Evolutionary conservation across 2,113 vertebrate genomes (phyloP), one percentile per base, ranked within the genome.

Genomic region (Peromyscus leucopus): DNA sequence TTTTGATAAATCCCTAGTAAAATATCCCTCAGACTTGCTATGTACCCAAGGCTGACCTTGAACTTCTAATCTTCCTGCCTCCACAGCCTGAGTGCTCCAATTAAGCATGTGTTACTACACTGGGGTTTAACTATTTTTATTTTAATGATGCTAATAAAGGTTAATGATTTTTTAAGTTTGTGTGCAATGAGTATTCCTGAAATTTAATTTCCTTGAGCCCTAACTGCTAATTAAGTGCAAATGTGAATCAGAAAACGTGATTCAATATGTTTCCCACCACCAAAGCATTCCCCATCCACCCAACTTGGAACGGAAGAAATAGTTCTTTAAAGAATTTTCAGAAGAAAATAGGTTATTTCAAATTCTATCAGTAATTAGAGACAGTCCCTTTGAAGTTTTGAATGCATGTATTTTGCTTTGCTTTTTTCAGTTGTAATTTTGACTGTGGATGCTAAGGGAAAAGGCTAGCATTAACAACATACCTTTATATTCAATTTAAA

Each of bases 151-250:
- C 1, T 72, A 76, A 48, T 24, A 84, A 91, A 71, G 63, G 19
- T 71, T 94, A 69, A 87, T 42, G 82, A 84, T 59, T 67, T 80
- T 72, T 92, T 93, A 48, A 90, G 51, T n/a, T 28, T 24, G 1
- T 84, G 16, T 51, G 8, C 13, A 95, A 89, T 82, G 90, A 96
- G 80, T 80, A 72, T 67, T 86, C 74, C 33, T 88, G 36, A 92
- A 93, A 88, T 83, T 93, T 74, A 92, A 95, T 91, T 24, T 96
- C 57, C 63, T 55, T 89, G 51, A 75, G 13, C 21, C 93, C 55
- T 82, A 84, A 2, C 7, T 74, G 3, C n/a, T 92, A 76, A 94
- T 83, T 90, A 90, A 82, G 21, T 95, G 33, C 80, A 93, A 95
- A 93, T 55, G 4, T 55, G 91, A 15, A 21, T 93, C 76, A 48